A percentile compares a stretch with the other conserved stretches of the same genome.
Conservation (phyloP, 2,888 invertebrate genomes). For the Sphinx pinastri region DNA sequence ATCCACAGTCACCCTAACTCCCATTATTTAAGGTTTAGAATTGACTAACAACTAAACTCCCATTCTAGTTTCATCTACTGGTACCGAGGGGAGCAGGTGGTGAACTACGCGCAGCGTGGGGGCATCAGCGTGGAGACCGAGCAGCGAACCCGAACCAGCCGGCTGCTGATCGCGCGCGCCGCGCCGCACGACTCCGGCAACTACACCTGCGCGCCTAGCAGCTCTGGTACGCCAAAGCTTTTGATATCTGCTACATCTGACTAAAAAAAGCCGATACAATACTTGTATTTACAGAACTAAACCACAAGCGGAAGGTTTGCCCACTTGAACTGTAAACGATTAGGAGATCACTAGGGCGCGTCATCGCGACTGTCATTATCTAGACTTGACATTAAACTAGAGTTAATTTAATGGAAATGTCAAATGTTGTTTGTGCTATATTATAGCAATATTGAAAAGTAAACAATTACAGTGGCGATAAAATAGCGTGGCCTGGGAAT, state of each 20-base stretch:
- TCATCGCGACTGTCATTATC: no score
- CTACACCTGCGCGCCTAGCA: constrained; percentile 95
- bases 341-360: no score
- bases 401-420: background rate
- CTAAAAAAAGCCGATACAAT: no score
- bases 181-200: constrained; percentile 93
- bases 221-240: constrained; percentile 81
- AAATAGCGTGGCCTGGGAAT: constrained; percentile 16
- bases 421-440: background rate
- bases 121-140: constrained; percentile 95
- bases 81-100: constrained; percentile 92
- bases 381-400: background rate
- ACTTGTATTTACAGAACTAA: background rate
- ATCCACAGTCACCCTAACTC: no score
- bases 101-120: constrained; percentile 93
- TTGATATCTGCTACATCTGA: background rate
- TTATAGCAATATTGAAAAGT: background rate
- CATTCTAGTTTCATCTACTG: constrained; percentile 88
- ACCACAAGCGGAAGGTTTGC: background rate
- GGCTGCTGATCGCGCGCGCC: constrained; percentile 93
- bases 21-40: background rate
- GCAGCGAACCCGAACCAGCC: constrained; percentile 92
- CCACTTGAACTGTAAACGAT: no score
- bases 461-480: background rate
- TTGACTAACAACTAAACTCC: background rate